Evolutionary conservation across 2,113 vertebrate genomes (phyloP).

Genomic region (Tricholaema leucomelas): DNA sequence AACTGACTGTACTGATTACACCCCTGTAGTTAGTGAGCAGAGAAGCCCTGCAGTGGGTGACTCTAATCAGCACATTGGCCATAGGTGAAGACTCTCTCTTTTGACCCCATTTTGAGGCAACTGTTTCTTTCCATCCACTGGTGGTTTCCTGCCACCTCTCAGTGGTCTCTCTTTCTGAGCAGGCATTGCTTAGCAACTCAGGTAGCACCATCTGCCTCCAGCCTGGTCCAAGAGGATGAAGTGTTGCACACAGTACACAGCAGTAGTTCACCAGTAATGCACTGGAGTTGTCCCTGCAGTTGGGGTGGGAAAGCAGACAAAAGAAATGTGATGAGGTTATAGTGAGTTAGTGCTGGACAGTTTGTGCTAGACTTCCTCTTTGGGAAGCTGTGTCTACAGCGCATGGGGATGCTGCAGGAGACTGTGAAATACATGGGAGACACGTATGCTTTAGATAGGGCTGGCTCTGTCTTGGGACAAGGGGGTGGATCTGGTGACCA

Average conservation of each 20-base stretch:
- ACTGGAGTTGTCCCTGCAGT: not conserved
- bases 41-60: not conserved
- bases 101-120: not conserved
- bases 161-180: not conserved
- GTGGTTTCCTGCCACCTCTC: not conserved
- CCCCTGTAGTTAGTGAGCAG: not conserved
- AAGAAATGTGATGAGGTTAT: not conserved
- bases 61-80: not conserved
- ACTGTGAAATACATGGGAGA: not conserved
- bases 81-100: not conserved
- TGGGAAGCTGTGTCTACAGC: not conserved
- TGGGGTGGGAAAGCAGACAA: not conserved
- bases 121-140: not conserved
- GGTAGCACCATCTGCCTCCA: not conserved
- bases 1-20: not conserved
- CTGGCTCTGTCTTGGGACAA: not conserved
- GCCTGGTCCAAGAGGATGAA: not conserved
- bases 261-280: not conserved
- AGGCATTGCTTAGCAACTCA: not conserved
- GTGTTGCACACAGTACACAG: not conserved
- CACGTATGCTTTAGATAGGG: not conserved
- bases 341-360: not conserved
- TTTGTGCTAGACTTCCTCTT: not conserved
- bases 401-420: fast-evolving
- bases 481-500: not conserved